Base-by-base conservation (phyloP, 1,140 invertebrate species). In the Pseudomyrmex dendroicus region DNA sequence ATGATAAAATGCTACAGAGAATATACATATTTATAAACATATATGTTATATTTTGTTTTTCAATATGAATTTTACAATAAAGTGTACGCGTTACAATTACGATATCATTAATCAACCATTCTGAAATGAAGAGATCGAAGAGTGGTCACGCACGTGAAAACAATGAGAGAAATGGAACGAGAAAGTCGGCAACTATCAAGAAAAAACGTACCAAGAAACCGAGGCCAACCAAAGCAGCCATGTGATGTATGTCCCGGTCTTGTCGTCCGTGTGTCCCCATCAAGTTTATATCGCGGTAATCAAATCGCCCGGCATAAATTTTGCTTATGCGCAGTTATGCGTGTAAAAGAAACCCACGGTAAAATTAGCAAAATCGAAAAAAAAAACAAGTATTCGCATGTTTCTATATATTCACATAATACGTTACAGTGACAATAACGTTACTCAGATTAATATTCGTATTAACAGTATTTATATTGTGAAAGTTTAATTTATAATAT, bases 251-350 rank as follows among this genome's bases (percentile, higher is more conserved):
- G 93, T 91, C 91, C 92, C 90, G 90, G 91, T 93, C 93, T 93
- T 92, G 91, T 93, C 90, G 90, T 89, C 91, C 87, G 88, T 84
- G 90, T 91, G 88, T 91, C 90, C 89, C 87, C 92, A 93, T 94
- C 92, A 93, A 93, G 89, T 93, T 93, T 92, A 92, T 94, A 94
- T 94, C 93, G 91, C 90, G 91, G 92, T 94, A 94, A 94, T 94
- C 94, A 94, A 94, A 94, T 94, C 92, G 90, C 84, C 90, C 87
- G 90, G 89, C 90, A 93, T 94, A 94, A 94, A 94, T 94, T 94
- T 93, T 78, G 88, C 89, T 86, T 91, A 91, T 92, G 90, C 90
- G 85, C 89, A 93, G 92, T 92, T 93, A 93, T 92, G 89, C 88
- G 89, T 88, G 62, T 72, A 70, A 63, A 83, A 74, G 50, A 62